Percentiles rank a stretch among this genome's conserved stretches.
Conservation (phyloP, 2,797 vertebrate species). For the Iguana delicatissima region DNA sequence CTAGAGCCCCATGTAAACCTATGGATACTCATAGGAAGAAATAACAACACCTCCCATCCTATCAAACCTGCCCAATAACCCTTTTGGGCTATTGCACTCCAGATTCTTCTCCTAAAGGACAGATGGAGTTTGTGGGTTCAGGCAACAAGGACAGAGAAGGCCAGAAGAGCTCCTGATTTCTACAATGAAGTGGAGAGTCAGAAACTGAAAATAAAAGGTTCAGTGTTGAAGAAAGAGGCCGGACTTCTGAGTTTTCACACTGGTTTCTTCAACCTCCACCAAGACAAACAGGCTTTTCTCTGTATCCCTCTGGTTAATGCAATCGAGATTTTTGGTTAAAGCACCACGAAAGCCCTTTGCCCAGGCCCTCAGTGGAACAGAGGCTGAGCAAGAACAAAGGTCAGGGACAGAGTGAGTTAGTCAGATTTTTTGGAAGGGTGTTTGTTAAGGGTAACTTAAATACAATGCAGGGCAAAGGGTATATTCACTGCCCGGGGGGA, state of each 20-base stretch:
- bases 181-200: too few relatives aligned
- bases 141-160: too few relatives aligned
- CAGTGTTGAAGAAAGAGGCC: too few relatives aligned
- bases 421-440: neutral
- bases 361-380: neutral
- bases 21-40: too few relatives aligned
- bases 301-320: neutral
- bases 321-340: neutral
- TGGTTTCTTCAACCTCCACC: too few relatives aligned
- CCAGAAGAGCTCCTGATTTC: neutral
- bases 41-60: too few relatives aligned
- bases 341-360: neutral
- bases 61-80: too few relatives aligned
- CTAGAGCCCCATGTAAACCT: too few relatives aligned
- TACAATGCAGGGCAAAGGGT: neutral
- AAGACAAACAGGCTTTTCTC: neutral
- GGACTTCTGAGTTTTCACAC: neutral
- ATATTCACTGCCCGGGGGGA: neutral
- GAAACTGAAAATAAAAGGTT: too few relatives aligned
- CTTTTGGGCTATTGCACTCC: too few relatives aligned
- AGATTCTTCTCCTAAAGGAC: too few relatives aligned
- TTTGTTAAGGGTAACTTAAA: neutral
- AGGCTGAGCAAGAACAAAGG: neutral
- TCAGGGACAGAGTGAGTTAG: neutral
- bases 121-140: too few relatives aligned